Evolutionary conservation across 2,113 vertebrate species (phyloP), one percentile per base, ranked within the genome.

Genomic region (Gobiocypris rarus): DNA sequence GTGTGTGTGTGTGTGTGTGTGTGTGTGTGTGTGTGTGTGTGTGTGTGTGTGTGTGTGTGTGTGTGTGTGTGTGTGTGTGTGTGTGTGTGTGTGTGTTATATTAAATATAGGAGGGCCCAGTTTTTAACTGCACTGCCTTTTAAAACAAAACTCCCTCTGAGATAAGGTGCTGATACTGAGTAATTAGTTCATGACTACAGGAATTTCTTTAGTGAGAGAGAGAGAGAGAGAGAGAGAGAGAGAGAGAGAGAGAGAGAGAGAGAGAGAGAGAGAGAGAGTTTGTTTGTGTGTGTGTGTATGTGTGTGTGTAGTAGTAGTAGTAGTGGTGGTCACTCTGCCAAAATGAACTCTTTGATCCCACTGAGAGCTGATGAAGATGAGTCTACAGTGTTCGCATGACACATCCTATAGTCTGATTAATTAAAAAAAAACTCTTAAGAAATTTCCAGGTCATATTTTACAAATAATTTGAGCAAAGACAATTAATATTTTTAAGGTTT

Each of bases 101-200:
- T 92, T 89, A 91, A 88, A 83, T 71, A 71, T 75, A 85, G 85
- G 69, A 15, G 85, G 74, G 17, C 8, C 86, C 84, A 91, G 89
- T 88, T 79, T 91, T 83, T 83, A 92, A 84, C 88, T 88, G 90
- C 87, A 88, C 90, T 82, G 75, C 86, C 86, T 92, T 86, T 94
- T 58, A 85, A 90, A 94, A 93, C 91, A 93, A 90, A 85, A 83
- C 89, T 85, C 88, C 84, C 41, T 88, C 75, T 87, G 79, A 87
- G 92, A 92, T 93, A 92, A 93, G 90, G 89, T 74, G 85, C 89
- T 91, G 91, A 93, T 91, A 89, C 83, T 28, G 63, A 85, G 79
- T 93, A 87, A 93, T 94, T 92, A 94, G 80, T 80, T 41, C 38
- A 34, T 85, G 90, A 91, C 86, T 85, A 71, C 58, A 77, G 76